Evolutionary conservation across 2,888 invertebrate genomes (phyloP), one percentile per base, ranked within the genome.

Genomic region (Lepidocyrtoides sp.): DNA sequence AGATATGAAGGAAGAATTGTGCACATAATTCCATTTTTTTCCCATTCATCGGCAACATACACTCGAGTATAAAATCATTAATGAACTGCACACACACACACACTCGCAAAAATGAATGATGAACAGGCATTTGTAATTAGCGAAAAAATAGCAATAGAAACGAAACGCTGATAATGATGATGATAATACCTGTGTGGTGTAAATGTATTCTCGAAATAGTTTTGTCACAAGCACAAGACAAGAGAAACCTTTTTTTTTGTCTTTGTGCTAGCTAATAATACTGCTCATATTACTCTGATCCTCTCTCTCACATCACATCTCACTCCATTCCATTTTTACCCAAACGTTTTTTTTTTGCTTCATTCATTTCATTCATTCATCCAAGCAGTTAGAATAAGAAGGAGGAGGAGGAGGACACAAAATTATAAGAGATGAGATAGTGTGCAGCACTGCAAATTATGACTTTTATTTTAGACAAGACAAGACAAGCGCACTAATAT

Each of bases 41-140:
- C 75, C 81, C 85, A 81, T 69, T 85, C 72, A 91, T 85, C 85
- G 87, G 86, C 91, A 91, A 91, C 81, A 91, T 83, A 79, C 63
- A 91, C 60, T 48, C 57, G 63, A 5, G 17, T 7, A 44, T 48
- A 51, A 79, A 17, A 51, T 79, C 54, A 54, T 54, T 79, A 79
- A 84, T 82, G 69, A 41, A 84, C 23, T 26, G 17, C 48, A 75
- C n/a, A n/a, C n/a, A n/a, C n/a, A n/a, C n/a, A n/a, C n/a, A 41
- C 72, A 75, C 1, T 20, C n/a, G 48, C 44, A 14, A 63, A 29
- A 63, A 14, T 26, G 23, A 81, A 83, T 17, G 75, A 75, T 14
- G 8, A 79, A 26, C 83, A 84, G 83, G 69, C 83, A 84, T 51
- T 51, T 36, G 36, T 36, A 36, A 84, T 84, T 84, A 84, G 41